Evolutionary conservation across 1,140 invertebrate species (phyloP), one percentile per base, ranked within the genome.

Genomic region (Micrasema minimum): DNA sequence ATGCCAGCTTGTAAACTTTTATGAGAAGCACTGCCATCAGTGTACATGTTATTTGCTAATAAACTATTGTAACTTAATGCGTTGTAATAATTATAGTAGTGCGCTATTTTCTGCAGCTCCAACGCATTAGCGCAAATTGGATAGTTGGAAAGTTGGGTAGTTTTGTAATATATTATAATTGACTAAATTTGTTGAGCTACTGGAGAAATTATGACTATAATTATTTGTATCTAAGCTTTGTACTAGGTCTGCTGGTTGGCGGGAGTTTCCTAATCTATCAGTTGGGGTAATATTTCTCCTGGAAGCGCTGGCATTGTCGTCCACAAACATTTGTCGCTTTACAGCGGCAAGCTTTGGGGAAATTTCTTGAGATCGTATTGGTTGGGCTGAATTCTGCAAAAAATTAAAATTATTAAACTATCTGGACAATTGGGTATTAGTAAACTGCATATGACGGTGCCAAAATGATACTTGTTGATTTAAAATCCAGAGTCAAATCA

Each of bases 281-380:
- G 11, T 64, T 10, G 43, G 31, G 16, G 14, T 41, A 10, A 14
- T 14, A 38, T 43, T 55, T n/a, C 7, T 57, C 26, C 53, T 43
- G 6, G 20, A 20, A 14, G 48, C 16, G 14, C 62, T 68, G 48
- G 55, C 66, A 51, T 38, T 68, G 37, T 68, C 71, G 20, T 66
- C 22, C 2, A 22, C 43, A 20, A 72, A 68, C 12, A 72, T 66
- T 22, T 72, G 71, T n/a, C 71, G 37, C 57, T 55, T 72, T 16
- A 68, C 71, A 9, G 65, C 43, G 6, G 65, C 66, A 20, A 72
- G 31, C 53, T 71, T 71, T 53, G 61, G 61, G 11, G 69, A 38
- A 38, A 48, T 35, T 10, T 65, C 62, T 16, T 31, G 53, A 46
- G 69, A 55, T 64, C 59, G 20, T 14, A 14, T 55, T 16, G 62